These are phyloP conservation scores for Hypolimnas misippus DNA, from an alignment of 2,888 invertebrate genomes.

Conservation along the genomic window DNA sequence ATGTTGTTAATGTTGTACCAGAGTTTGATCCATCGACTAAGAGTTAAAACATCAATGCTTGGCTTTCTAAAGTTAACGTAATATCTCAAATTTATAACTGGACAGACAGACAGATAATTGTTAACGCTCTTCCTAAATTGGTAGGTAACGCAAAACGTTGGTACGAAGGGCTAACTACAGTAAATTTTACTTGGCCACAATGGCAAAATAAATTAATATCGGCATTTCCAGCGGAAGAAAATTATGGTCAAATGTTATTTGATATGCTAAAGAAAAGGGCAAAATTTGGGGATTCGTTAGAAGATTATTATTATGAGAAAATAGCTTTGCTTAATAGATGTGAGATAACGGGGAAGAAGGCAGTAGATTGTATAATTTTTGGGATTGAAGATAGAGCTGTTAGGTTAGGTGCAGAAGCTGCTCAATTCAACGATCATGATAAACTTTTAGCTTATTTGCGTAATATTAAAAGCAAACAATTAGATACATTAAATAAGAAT, in stretches of 20 bases:
- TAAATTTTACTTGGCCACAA: conserved; percentile 38
- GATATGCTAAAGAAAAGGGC: conserved; percentile 39
- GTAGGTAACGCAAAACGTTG: conserved; percentile 41
- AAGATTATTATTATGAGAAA: conserved; percentile 37
- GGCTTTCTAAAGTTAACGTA: conserved; percentile 32
- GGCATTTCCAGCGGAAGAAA: conserved; percentile 42
- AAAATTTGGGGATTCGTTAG: conserved; percentile 28
- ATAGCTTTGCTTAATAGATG: conserved; percentile 37
- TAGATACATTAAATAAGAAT: not conserved
- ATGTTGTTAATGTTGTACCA: conserved; percentile 22
- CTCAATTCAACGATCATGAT: conserved; percentile 38
- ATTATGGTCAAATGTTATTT: conserved; percentile 40
- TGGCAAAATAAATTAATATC: conserved; percentile 42
- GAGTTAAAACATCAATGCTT: conserved; percentile 29
- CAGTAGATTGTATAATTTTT: conserved; percentile 45
- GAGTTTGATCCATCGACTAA: conserved; percentile 36
- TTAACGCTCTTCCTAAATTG: conserved; percentile 41
- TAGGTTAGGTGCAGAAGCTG: not conserved
- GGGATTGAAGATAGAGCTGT: conserved; percentile 36
- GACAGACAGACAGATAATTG: conserved; percentile 36
- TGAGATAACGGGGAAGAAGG: conserved; percentile 39
- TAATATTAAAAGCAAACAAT: not conserved
- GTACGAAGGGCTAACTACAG: conserved; percentile 37
- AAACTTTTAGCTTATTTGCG: not conserved
- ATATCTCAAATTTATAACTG: conserved; percentile 38